phyloP scores from a whole-genome alignment of 2,113 vertebrate species.

The Cygnus buccinator region DNA sequence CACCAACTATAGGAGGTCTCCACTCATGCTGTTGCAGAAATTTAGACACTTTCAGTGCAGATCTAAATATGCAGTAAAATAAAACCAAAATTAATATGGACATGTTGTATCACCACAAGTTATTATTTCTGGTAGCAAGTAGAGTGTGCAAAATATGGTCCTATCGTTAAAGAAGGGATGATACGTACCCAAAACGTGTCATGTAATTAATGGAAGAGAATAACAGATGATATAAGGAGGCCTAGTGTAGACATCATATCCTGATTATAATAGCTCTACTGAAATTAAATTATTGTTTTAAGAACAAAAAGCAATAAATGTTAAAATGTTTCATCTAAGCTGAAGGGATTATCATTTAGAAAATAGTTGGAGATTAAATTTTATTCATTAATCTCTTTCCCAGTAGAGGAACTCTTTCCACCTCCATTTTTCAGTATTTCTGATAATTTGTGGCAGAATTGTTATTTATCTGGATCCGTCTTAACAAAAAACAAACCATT shows the following conservation, averaged over 20 bases:
- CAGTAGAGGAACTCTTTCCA: not conserved
- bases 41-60: not conserved
- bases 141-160: not conserved
- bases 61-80: not conserved
- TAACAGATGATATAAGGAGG: not conserved
- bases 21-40: not conserved
- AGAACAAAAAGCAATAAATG: not conserved
- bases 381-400: not conserved
- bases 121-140: not conserved
- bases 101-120: not conserved
- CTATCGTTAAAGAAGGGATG: not conserved
- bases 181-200: not conserved
- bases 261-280: no score
- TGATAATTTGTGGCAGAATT: not conserved
- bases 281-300: not conserved
- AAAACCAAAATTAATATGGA: not conserved
- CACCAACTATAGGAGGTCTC: not conserved
- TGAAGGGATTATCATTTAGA: not conserved
- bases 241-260: not conserved
- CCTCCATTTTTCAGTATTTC: not conserved
- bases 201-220: not conserved
- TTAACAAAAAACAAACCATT: not conserved
- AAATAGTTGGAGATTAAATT: not conserved
- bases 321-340: not conserved
- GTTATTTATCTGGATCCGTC: not conserved